Evolutionary conservation across 2,888 invertebrate genomes (phyloP), one percentile per base, ranked within the genome.

Genomic region (Herminia tarsipennalis): DNA sequence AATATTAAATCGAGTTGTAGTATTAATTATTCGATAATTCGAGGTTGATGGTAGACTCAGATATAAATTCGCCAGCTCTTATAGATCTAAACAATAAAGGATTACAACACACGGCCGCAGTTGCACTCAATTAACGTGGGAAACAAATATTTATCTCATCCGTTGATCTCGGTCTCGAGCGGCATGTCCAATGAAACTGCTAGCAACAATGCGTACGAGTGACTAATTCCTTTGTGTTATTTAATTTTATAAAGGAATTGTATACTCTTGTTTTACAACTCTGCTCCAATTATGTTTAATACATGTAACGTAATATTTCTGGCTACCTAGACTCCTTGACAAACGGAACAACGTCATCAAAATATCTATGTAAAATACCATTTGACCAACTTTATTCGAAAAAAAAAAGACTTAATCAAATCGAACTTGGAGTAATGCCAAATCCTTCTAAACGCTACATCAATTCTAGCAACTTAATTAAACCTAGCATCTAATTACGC

Each of bases 121-220:
- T 63, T 65, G 61, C 73, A 66, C 66, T 64, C 69, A 80, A 77
- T 78, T 73, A 76, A 71, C 76, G 80, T 82, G 82, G 67, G 81
- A 82, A 77, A 64, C 65, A 59, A 64, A 57, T 73, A 70, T 68
- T 66, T 66, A 78, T 78, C 74, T 60, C 56, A 38, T 37, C 44
- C 49, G 57, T 42, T 45, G 49, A 76, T 75, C 78, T 62, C 47
- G 42, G 57, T 41, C 41, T 44, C 35, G 56, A 57, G 56, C 53
- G 14, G 18, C 67, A 67, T 63, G 65, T 59, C 69, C 70, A 66
- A 70, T 64, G 70, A 69, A 71, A 70, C 59, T 64, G 54, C 69
- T 65, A 59, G 58, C 55, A 51, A 61, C 59, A 70, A 65, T 74
- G 60, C 73, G 62, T 62, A 62, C 48, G 41, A 54, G 49, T 45